Conservation (phyloP, 2,888 invertebrate genomes). For the Drosophila koepferae region DNA sequence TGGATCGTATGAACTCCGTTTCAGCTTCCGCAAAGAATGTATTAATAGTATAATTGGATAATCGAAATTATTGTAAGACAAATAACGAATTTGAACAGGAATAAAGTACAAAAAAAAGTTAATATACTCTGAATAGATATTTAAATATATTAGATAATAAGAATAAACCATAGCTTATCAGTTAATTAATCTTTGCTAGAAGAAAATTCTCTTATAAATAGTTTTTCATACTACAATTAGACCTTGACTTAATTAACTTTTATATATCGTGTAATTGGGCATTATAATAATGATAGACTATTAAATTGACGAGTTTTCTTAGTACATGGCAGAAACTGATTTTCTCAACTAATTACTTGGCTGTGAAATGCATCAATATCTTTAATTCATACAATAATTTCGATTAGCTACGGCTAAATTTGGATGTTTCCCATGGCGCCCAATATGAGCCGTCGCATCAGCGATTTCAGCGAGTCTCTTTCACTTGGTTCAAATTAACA, state of each 20-base stretch:
- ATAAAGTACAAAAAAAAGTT: no score
- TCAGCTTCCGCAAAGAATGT: constrained; percentile 48
- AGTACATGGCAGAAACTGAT: not conserved
- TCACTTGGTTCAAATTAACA: constrained; percentile 55
- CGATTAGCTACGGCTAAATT: constrained; percentile 49
- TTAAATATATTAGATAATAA: no score
- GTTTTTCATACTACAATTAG: no score
- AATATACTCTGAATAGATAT: no score
- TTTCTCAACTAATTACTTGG: not conserved
- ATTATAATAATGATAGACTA: not conserved
- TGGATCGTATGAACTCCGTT: constrained; percentile 21
- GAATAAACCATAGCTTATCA: no score
- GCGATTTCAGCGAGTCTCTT: constrained; percentile 47
- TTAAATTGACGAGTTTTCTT: not conserved
- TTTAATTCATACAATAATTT: constrained; percentile 25
- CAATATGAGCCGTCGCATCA: constrained; percentile 29
- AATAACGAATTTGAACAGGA: not conserved
- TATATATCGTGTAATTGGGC: not conserved
- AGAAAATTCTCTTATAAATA: no score
- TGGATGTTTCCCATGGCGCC: constrained; percentile 56
- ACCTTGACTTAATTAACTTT: no score
- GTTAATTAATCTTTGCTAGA: no score
- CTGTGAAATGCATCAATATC: not conserved
- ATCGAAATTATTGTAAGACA: constrained; percentile 3
- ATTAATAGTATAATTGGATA: constrained; percentile 35